Conservation (phyloP, 2,797 vertebrate genomes). For the Epinephelus coioides region DNA sequence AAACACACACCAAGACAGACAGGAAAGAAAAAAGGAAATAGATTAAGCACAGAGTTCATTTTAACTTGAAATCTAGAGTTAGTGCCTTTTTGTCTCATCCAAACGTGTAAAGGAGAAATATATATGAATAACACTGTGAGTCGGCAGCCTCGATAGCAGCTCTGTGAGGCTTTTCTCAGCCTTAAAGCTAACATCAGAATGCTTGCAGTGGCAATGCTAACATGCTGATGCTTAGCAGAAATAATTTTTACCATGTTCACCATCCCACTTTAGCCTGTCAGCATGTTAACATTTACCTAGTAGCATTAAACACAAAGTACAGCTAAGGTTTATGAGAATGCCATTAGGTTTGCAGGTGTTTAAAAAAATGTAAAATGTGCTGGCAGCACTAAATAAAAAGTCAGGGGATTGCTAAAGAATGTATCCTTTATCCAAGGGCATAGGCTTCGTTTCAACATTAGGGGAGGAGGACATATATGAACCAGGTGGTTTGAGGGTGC, state of each 20-base stretch:
- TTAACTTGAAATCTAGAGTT: constrained; percentile 16
- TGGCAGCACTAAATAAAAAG: not conserved
- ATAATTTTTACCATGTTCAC: not conserved
- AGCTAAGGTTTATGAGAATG: not conserved
- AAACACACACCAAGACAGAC: constrained; percentile 10
- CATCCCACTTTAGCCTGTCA: too few relatives aligned
- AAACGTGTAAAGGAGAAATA: constrained; percentile 29
- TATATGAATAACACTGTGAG: not conserved
- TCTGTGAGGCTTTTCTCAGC: not conserved
- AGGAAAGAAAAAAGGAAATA: constrained; percentile 16
- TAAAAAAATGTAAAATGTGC: not conserved
- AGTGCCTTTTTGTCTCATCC: constrained; percentile 21
- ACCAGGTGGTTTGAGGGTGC: too few relatives aligned
- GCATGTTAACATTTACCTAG: too few relatives aligned
- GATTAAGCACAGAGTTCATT: constrained; percentile 35
- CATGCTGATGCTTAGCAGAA: not conserved
- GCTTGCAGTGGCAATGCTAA: too few relatives aligned
- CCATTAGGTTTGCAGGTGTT: not conserved
- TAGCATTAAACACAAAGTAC: too few relatives aligned
- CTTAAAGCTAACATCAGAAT: too few relatives aligned
- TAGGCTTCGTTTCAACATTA: too few relatives aligned
- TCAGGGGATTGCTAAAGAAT: not conserved
- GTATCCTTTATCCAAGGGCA: not conserved
- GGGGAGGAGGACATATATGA: too few relatives aligned
- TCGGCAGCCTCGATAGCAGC: not conserved